phyloP scores from a whole-genome alignment of 2,113 vertebrate genomes.

The Ceyx melanurus region DNA sequence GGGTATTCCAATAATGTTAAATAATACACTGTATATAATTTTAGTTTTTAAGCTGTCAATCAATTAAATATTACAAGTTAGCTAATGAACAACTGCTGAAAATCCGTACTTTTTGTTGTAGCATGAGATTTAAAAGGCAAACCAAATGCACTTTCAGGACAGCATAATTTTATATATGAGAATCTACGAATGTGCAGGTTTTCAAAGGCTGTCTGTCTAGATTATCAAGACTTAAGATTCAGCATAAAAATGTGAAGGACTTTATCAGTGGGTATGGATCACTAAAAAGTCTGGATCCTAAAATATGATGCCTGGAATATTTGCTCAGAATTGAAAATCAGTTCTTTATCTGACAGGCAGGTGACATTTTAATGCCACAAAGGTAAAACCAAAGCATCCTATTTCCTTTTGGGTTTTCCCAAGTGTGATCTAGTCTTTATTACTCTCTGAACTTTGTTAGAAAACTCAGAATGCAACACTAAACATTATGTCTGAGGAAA shows the following conservation, averaged over 20 bases:
- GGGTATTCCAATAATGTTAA: not conserved
- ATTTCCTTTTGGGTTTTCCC: not conserved
- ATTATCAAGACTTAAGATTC: not conserved
- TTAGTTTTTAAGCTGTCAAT: not conserved
- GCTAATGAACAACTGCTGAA: not conserved
- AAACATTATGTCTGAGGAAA: not conserved
- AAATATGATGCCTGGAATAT: not conserved
- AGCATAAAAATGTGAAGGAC: not conserved
- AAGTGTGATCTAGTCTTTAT: not conserved
- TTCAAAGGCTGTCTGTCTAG: not conserved
- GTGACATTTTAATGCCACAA: not conserved
- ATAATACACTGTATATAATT: not conserved
- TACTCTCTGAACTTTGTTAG: not conserved
- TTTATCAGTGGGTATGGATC: not conserved
- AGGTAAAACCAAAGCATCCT: not conserved
- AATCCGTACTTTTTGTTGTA: not conserved
- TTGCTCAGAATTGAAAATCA: not conserved
- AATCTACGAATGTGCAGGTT: not conserved
- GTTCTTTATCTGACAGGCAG: slow-evolving; percentile 19
- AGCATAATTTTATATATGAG: not conserved
- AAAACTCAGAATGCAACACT: not conserved
- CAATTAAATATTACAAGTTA: not conserved
- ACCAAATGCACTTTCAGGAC: not conserved
- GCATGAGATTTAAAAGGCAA: not conserved
- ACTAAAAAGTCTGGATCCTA: not conserved